Conservation (phyloP, 2,797 vertebrate species). For the Hephaestus fuliginosus region DNA sequence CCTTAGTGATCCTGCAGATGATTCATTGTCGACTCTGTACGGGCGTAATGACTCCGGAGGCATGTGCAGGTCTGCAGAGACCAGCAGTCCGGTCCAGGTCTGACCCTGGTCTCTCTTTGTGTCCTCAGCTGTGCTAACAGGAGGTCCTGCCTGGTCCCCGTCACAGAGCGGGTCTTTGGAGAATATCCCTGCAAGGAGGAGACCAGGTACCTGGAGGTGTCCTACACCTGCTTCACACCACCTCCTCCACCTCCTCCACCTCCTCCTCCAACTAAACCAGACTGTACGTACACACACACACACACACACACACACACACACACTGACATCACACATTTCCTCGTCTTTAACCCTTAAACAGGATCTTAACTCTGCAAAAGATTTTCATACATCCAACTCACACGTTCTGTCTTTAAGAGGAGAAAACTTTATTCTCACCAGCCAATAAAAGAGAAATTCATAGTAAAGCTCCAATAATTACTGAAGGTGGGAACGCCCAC, state of each 20-base stretch:
- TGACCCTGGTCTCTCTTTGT: background rate
- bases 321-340: background rate
- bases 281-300: constrained; percentile 56
- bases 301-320: background rate
- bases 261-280: constrained; percentile 62
- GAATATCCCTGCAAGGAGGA: constrained; percentile 73
- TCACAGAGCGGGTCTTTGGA: constrained; percentile 75
- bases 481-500: no score
- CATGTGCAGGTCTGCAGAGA: no score
- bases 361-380: no score
- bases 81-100: background rate
- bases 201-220: constrained; percentile 76
- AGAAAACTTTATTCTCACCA: no score
- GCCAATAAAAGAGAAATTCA: no score
- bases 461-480: no score
- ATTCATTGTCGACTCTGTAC: no score
- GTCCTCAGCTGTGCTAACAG: constrained; percentile 55
- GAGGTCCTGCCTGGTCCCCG: constrained; percentile 68
- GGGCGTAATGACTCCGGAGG: no score
- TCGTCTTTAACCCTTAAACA: background rate
- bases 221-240: constrained; percentile 55
- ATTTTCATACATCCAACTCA: no score
- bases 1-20: no score
- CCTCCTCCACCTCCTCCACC: constrained; percentile 52
- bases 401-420: no score